Evolutionary conservation across 2,797 vertebrate genomes (phyloP), one percentile per base, ranked within the genome.

Genomic region (Sebastes aleutianus): DNA sequence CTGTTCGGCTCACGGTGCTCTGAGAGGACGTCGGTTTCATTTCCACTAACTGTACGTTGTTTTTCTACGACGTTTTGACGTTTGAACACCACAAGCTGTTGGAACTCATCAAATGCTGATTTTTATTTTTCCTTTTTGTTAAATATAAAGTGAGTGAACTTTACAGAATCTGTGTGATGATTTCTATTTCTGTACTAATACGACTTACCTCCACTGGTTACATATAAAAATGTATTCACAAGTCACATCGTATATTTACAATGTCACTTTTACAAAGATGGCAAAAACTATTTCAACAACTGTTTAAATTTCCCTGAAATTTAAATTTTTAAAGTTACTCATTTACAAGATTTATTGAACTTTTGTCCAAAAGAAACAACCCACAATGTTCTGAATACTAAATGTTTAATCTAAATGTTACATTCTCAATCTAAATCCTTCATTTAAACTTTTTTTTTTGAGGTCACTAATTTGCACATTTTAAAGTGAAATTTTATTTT

Each of bases 141-240:
- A 96, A 98, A 98, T 98, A 98, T 97, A 98, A 92, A 96, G 88
- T 95, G 95, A 94, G 90, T 96, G 93, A 95, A 96, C 95, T 93
- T 94, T 90, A 54, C 2, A 1, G 0, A 3, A 66, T 85, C 61
- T 16, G 83, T 73, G 64, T 90, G n/a, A 1, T 88, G 5, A 74
- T 53, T 53, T 53, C 8, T 53, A 53, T 20, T 53, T 50, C 16
- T 43, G 47, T 50, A 4, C 20, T 29, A 29, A 26, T 16, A 65
- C 36, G 12, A 14, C 58, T 29, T 36, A 22, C 16, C 4, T 27
- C 57, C 26, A 27, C 57, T 29, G 31, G 10, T 20, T 32, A n/a
- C 29, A 27, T 29, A 29, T 26, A 14, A 14, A 39, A 39, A 8
- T 29, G 26, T 29, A 29, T 59, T 58, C 13, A 27, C 14, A 29